These are phyloP conservation scores for Eolophus roseicapilla DNA, from an alignment of 2,113 vertebrate genomes.

Conservation along the genomic window DNA sequence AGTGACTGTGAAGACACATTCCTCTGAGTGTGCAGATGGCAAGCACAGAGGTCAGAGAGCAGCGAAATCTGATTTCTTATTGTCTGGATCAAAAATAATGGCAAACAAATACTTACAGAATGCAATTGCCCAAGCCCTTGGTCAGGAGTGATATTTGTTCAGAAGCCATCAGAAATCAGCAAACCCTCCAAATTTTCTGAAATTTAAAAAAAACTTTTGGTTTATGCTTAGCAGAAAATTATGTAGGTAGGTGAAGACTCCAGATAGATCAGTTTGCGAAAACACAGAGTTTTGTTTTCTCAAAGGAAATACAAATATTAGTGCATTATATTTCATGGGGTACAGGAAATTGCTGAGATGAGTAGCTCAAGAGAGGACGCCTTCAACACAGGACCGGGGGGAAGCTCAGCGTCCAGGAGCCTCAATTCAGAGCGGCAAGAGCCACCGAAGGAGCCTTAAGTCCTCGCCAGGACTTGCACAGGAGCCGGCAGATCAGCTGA, in stretches of 20 bases:
- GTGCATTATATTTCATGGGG: neutral
- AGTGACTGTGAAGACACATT: rapidly evolving
- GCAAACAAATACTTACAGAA: neutral
- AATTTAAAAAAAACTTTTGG: neutral
- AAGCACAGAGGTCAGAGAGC: neutral
- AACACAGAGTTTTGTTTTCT: neutral
- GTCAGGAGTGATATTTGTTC: neutral
- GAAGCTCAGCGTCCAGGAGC: too few species aligned
- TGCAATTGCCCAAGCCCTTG: neutral
- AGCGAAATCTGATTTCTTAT: neutral
- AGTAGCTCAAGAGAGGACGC: too few species aligned
- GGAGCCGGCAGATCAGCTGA: too few species aligned
- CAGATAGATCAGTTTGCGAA: neutral
- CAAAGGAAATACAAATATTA: neutral
- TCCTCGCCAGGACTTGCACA: too few species aligned
- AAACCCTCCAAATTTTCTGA: neutral
- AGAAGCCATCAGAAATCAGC: neutral
- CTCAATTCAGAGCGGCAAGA: too few species aligned
- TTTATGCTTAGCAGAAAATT: neutral
- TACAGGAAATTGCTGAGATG: neutral
- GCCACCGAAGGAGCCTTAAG: too few species aligned
- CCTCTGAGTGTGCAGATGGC: neutral
- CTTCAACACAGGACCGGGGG: too few species aligned
- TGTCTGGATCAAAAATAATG: neutral
- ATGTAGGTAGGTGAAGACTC: neutral